Evolutionary conservation across 92 coral and sea anemone species (phyloP).

Genomic region (Actinernus sp.): DNA sequence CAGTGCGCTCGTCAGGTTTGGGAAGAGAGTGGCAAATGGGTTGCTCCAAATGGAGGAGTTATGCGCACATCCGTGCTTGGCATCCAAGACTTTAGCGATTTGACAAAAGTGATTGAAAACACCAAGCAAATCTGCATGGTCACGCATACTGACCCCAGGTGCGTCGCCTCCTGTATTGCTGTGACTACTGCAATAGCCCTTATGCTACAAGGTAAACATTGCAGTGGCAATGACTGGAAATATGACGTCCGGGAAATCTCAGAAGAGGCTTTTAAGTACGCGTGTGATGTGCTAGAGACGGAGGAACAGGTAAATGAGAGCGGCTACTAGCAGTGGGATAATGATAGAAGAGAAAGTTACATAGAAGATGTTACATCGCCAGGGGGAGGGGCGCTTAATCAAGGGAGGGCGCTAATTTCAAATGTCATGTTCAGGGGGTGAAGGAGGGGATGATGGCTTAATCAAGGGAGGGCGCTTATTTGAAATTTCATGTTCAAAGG

Average conservation of each 20-base stretch:
- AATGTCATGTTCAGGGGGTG: too few species aligned
- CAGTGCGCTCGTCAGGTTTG: constrained; percentile 86
- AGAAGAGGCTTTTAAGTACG: constrained; percentile 58
- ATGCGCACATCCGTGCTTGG: constrained; percentile 97
- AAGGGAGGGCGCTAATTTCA: too few species aligned
- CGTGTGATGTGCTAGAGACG: constrained; percentile 61
- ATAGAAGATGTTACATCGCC: too few species aligned
- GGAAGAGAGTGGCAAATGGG: constrained; percentile 69
- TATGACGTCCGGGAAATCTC: constrained; percentile 60
- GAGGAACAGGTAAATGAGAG: constrained; percentile 72
- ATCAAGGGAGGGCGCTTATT: too few species aligned
- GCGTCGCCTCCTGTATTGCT: constrained; percentile 97
- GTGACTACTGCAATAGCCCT: constrained; percentile 96
- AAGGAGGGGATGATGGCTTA: too few species aligned
- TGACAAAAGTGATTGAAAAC: constrained; percentile 76
- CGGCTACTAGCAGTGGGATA: too few species aligned
- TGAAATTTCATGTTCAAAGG: too few species aligned
- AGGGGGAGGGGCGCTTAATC: too few species aligned
- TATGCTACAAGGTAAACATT: constrained; percentile 90
- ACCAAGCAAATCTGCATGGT: constrained; percentile 82
- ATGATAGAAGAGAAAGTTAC: too few species aligned
- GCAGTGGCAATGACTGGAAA: constrained; percentile 29
- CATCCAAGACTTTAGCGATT: constrained; percentile 81
- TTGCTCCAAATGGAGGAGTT: constrained; percentile 96
- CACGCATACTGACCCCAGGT: constrained; percentile 98